Conservation (phyloP, 1,140 invertebrate genomes). For the Spodoptera litura region DNA sequence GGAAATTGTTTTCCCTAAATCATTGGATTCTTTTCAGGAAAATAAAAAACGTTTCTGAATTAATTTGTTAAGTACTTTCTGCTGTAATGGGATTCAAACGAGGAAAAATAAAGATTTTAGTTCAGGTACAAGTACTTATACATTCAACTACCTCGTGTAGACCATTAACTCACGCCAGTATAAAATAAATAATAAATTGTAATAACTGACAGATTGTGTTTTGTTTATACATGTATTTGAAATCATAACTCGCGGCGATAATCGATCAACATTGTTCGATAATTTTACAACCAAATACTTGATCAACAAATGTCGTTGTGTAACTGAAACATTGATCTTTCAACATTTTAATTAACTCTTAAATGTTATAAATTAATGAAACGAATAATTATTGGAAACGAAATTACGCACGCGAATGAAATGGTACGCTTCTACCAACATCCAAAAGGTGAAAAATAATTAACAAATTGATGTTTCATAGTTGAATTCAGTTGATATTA, state of each 20-base stretch:
- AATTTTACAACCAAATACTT: no score
- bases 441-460: constrained; percentile 42
- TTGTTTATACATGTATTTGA: no score
- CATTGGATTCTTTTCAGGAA: constrained; percentile 5
- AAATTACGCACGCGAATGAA: constrained; percentile 29
- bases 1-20: constrained; percentile 23
- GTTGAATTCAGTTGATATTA: constrained; percentile 35
- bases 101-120: no score
- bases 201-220: no score
- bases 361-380: constrained; percentile 21
- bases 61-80: constrained; percentile 11
- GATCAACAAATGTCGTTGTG: not conserved
- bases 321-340: not conserved
- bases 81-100: not conserved
- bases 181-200: no score
- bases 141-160: no score
- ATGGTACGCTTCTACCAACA: constrained; percentile 12
- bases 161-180: no score
- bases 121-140: no score
- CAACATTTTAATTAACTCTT: constrained; percentile 17
- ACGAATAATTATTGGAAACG: constrained; percentile 9
- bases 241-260: no score
- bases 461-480: constrained; percentile 43
- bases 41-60: constrained; percentile 8
- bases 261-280: no score